A percentile compares a stretch with the other conserved stretches of the same genome.
phyloP scores from a whole-genome alignment of 30 jellyfish, hydroid and myxozoan genomes.

The Phacellophora camtschatica region DNA sequence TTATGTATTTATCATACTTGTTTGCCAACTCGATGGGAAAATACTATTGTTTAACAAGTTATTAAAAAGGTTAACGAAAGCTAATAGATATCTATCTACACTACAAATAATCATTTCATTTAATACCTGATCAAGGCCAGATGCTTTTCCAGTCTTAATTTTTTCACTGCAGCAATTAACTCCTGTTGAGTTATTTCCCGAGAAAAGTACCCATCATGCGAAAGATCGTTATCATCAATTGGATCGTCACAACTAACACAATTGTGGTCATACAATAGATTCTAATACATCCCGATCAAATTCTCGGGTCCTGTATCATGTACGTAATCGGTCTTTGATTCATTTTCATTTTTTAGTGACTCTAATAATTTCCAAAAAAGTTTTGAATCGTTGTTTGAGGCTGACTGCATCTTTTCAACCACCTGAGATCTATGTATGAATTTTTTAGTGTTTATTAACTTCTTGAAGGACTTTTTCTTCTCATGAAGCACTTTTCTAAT shows the following conservation, averaged over 20 bases:
- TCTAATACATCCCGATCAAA: too few relatives aligned
- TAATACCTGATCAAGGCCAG: neutral
- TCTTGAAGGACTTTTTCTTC: too few relatives aligned
- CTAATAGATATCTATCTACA: conserved; percentile 2
- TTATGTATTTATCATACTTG: neutral
- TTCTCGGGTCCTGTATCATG: too few relatives aligned
- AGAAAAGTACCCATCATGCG: too few relatives aligned
- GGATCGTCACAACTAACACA: too few relatives aligned
- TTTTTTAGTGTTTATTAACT: too few relatives aligned
- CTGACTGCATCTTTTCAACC: conserved; percentile 12
- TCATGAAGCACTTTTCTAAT: too few relatives aligned
- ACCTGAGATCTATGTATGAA: neutral
- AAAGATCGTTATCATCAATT: too few relatives aligned
- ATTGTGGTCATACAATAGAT: too few relatives aligned
- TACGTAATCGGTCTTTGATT: neutral
- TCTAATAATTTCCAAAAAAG: neutral
- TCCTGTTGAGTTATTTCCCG: too few relatives aligned
- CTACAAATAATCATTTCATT: conserved; percentile 17
- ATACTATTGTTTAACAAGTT: neutral
- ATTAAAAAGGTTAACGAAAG: neutral
- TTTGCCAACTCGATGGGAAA: conserved; percentile 10
- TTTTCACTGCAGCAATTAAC: neutral
- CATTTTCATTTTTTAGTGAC: neutral
- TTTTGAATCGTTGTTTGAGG: neutral
- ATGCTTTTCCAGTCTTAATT: neutral